These are phyloP conservation scores for Biston stratarius DNA, from an alignment of 2,888 invertebrate genomes.

Conservation along the genomic window DNA sequence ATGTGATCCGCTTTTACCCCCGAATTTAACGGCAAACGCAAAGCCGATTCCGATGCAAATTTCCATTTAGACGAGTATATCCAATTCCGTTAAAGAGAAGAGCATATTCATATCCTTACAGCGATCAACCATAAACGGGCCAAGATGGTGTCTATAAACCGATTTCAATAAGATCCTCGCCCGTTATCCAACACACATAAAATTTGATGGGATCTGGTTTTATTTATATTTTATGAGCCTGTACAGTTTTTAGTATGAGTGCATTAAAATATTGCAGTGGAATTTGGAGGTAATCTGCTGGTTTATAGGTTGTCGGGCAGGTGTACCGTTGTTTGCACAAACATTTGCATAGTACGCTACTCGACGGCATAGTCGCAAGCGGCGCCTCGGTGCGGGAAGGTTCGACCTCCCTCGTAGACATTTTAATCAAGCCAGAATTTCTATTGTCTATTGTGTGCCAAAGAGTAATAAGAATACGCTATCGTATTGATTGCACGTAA, in stretches of 20 bases:
- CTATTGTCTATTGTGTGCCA: slow-evolving; percentile 3
- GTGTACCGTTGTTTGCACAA: slow-evolving; percentile 39
- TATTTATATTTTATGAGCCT: slow-evolving; percentile 36
- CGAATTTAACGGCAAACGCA: slow-evolving; percentile 8
- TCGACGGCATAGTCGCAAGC: slow-evolving; percentile 17
- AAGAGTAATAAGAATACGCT: slow-evolving; percentile 35
- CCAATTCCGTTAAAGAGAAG: slow-evolving; percentile 27
- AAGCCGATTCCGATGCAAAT: slow-evolving; percentile 13
- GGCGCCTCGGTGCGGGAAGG: slow-evolving; percentile 1
- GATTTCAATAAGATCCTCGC: slow-evolving; percentile 34
- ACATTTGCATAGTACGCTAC: slow-evolving; percentile 47
- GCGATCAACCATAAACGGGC: slow-evolving; percentile 30
- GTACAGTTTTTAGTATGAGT: slow-evolving; percentile 34
- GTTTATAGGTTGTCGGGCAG: slow-evolving; percentile 26
- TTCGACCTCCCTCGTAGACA: slow-evolving; percentile 36
- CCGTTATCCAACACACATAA: slow-evolving; percentile 39
- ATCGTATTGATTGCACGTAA: slow-evolving; percentile 31
- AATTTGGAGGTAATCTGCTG: slow-evolving; percentile 32
- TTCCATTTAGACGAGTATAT: slow-evolving; percentile 11
- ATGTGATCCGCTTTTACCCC: neutral
- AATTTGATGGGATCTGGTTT: slow-evolving; percentile 34
- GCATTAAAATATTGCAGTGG: slow-evolving; percentile 37
- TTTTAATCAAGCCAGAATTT: slow-evolving; percentile 46
- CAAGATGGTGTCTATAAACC: slow-evolving; percentile 36
- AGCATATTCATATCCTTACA: slow-evolving; percentile 35